Evolutionary conservation across 2,113 vertebrate species (phyloP).

Genomic region (Corythornis madagascariensis): DNA sequence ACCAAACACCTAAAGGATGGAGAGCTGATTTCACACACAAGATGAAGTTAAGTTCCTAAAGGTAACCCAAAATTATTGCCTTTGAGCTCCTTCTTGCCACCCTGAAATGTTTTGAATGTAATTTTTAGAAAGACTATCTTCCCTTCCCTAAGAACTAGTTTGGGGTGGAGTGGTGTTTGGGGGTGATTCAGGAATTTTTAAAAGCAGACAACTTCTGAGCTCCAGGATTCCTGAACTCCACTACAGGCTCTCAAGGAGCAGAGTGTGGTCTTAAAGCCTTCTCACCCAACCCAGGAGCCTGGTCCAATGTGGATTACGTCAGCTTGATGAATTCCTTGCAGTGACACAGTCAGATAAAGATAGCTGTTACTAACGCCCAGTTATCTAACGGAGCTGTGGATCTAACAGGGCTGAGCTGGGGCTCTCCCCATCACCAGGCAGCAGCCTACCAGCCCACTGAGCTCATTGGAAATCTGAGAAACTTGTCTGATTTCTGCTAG

Average conservation of each 20-base stretch:
- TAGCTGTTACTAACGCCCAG: not conserved
- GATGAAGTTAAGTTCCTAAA: not conserved
- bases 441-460: constrained; percentile 30
- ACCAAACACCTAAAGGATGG: not conserved
- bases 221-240: accelerated
- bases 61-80: not conserved
- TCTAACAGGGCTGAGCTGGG: not conserved
- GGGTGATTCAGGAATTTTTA: not conserved
- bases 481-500: not conserved
- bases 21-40: not conserved
- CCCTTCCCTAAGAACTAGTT: not conserved
- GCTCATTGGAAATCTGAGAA: constrained; percentile 41
- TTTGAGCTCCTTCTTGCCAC: not conserved
- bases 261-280: not conserved
- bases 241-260: not conserved
- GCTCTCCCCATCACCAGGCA: not conserved
- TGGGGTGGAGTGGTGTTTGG: not conserved
- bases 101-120: not conserved
- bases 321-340: not conserved
- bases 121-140: not conserved
- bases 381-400: not conserved
- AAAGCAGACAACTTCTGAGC: not conserved
- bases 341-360: not conserved
- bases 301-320: not conserved
- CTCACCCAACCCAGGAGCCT: not conserved